These are phyloP conservation scores for Noctua janthina DNA, from an alignment of 2,888 invertebrate genomes.

Conservation along the genomic window DNA sequence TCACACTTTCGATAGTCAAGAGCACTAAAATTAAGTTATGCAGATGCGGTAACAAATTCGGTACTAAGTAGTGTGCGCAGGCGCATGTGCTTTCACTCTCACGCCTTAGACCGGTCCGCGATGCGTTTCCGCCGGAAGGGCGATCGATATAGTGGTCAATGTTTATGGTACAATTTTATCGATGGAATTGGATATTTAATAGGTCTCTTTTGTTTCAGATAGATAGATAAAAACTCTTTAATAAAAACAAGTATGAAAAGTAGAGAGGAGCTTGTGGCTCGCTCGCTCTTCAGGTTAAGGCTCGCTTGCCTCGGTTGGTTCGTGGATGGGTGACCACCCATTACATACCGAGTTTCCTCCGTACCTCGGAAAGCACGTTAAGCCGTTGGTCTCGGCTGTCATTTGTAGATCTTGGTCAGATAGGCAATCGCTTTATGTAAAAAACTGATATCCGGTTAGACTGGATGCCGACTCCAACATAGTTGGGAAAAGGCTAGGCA, in stretches of 20 bases:
- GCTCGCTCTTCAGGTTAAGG: not conserved
- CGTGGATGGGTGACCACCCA: not conserved
- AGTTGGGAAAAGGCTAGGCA: too few species aligned
- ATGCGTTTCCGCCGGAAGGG: slow-evolving; percentile 73
- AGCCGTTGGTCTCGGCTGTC: not conserved
- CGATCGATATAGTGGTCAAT: slow-evolving; percentile 52
- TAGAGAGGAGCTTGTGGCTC: not conserved
- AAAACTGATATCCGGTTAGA: too few species aligned
- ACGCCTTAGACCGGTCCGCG: slow-evolving; percentile 65
- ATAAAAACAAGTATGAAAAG: not conserved
- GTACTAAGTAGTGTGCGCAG: slow-evolving; percentile 60
- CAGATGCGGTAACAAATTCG: slow-evolving; percentile 67
- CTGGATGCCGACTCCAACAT: too few species aligned
- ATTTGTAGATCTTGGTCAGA: not conserved
- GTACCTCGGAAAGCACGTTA: not conserved
- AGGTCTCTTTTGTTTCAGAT: not conserved
- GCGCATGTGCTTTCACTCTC: slow-evolving; percentile 79
- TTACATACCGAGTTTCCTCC: not conserved
- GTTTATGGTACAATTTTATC: slow-evolving; percentile 49
- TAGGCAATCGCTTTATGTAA: too few species aligned
- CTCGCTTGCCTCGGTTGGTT: not conserved
- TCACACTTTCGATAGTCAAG: slow-evolving; percentile 54
- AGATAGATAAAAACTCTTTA: not conserved
- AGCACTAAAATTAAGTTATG: slow-evolving; percentile 55
- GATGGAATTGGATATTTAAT: slow-evolving; percentile 30